Evolutionary conservation across 2,888 invertebrate species (phyloP).

Genomic region (Ophion costatus): DNA sequence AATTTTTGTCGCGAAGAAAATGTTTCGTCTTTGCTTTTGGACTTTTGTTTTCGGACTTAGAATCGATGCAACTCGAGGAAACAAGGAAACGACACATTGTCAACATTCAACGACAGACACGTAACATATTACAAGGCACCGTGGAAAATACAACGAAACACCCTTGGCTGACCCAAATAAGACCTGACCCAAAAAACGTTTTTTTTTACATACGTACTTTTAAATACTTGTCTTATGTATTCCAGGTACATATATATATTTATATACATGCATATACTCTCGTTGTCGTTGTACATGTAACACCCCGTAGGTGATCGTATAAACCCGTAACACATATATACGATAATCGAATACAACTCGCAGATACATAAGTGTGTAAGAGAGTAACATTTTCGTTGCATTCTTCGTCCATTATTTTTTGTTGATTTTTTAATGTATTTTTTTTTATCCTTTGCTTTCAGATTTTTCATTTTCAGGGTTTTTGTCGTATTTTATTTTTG

Average conservation of each 20-base stretch:
- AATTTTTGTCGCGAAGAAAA: too few species aligned
- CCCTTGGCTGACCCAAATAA: background rate
- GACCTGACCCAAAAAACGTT: background rate
- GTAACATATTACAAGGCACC: constrained; percentile 62
- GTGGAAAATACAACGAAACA: constrained; percentile 37
- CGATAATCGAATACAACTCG: constrained; percentile 30
- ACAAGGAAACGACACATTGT: constrained; percentile 56
- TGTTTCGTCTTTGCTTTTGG: too few species aligned
- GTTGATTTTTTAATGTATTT: constrained; percentile 13
- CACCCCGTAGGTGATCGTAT: constrained; percentile 21
- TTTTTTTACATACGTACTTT: background rate
- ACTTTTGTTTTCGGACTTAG: constrained; percentile 19
- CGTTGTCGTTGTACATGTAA: constrained; percentile 32
- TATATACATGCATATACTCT: background rate
- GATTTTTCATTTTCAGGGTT: background rate
- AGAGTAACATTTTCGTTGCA: constrained; percentile 50
- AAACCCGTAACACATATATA: constrained; percentile 38
- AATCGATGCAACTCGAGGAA: constrained; percentile 11
- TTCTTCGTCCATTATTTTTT: constrained; percentile 41
- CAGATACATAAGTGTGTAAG: constrained; percentile 24
- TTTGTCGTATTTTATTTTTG: too few species aligned
- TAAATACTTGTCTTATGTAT: constrained; percentile 37
- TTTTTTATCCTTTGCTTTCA: background rate
- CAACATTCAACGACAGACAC: constrained; percentile 62
- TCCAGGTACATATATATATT: constrained; percentile 45